Conservation (phyloP, 2,797 vertebrate genomes). For the Lophius americanus region DNA sequence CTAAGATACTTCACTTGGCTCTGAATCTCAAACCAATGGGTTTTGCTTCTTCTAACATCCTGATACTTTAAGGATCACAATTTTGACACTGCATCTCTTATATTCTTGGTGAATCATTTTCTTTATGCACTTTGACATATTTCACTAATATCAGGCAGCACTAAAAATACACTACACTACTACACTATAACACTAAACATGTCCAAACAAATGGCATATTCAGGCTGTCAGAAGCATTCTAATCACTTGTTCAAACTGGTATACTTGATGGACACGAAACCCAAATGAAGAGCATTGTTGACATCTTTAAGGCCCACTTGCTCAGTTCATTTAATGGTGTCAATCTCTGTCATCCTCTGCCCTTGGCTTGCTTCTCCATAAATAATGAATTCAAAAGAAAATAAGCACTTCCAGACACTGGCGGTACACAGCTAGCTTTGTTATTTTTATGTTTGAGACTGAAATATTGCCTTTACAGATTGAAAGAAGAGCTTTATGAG, state of each 20-base stretch:
- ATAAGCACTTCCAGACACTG: conserved; percentile 22
- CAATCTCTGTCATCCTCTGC: conserved; percentile 42
- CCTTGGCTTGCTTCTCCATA: conserved; percentile 22
- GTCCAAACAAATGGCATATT: neutral
- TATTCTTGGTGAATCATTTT: conserved; percentile 43
- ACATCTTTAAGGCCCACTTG: conserved; percentile 2
- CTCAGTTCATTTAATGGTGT: conserved; percentile 42
- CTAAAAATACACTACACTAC: conserved; percentile 38
- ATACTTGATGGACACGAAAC: conserved; percentile 3
- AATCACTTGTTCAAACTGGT: conserved; percentile 12
- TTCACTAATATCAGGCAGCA: conserved; percentile 15
- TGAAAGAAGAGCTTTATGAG: conserved; percentile 37
- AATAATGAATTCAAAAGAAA: conserved; percentile 39
- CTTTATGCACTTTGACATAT: conserved; percentile 45
- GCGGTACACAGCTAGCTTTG: conserved; percentile 42
- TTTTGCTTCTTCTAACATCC: conserved; percentile 5
- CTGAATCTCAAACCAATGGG: neutral
- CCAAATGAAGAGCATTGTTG: neutral
- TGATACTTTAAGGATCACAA: conserved; percentile 27
- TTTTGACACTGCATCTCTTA: conserved; percentile 27
- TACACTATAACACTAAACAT: too few relatives aligned
- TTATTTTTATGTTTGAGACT: conserved; percentile 16
- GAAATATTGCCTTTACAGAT: conserved; percentile 27
- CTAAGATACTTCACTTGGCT: too few relatives aligned
- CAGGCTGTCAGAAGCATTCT: conserved; percentile 7